Evolutionary conservation across 1,140 invertebrate genomes (phyloP).

Genomic region (Drosophila chauvacae): DNA sequence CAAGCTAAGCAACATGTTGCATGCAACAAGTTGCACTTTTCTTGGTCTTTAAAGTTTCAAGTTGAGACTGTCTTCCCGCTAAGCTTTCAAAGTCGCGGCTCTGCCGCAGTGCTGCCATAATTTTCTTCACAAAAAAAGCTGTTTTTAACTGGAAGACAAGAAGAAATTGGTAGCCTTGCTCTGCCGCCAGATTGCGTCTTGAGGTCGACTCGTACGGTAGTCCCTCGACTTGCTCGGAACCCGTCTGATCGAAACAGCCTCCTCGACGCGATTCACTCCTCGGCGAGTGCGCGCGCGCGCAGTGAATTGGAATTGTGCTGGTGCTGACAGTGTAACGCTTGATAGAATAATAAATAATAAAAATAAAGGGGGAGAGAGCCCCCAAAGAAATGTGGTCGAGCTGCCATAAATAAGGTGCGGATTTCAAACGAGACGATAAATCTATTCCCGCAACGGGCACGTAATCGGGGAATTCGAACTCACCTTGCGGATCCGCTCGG

Average conservation of each 20-base stretch:
- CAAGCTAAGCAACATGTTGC: slow-evolving; percentile 39
- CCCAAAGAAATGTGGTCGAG: slow-evolving; percentile 42
- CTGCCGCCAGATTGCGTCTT: slow-evolving; percentile 33
- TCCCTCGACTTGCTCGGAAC: slow-evolving; percentile 1
- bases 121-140: no score
- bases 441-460: slow-evolving; percentile 56
- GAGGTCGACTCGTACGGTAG: slow-evolving; percentile 37
- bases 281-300: slow-evolving; percentile 4
- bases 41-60: no score
- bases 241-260: slow-evolving; percentile 9
- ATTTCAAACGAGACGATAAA: slow-evolving; percentile 59
- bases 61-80: slow-evolving; percentile 2
- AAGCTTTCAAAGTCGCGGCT: not conserved
- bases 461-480: slow-evolving; percentile 55
- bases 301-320: slow-evolving; percentile 54
- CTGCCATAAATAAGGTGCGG: slow-evolving; percentile 61
- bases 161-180: not conserved
- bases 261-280: not conserved
- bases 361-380: slow-evolving; percentile 24
- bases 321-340: slow-evolving; percentile 58
- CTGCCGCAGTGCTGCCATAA: no score
- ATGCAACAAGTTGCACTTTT: slow-evolving; percentile 44
- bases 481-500: slow-evolving; percentile 29
- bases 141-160: no score
- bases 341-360: slow-evolving; percentile 66